Evolutionary conservation across 2,888 invertebrate species (phyloP).

Genomic region (Lasioglossum figueresi): DNA sequence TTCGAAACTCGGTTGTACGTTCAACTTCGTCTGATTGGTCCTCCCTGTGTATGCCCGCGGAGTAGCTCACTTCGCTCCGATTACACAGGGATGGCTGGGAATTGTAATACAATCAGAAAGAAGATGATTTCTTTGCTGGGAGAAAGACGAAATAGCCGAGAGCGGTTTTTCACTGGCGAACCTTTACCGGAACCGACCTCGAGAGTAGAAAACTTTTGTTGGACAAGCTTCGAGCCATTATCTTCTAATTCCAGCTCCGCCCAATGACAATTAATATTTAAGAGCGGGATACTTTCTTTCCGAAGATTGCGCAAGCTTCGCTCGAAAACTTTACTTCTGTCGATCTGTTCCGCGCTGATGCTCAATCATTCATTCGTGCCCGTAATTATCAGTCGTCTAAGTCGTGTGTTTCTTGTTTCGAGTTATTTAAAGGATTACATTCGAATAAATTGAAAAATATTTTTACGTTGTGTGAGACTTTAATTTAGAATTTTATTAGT

Average conservation of each 20-base stretch:
- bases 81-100: constrained; percentile 14
- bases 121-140: constrained; percentile 3
- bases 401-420: too few relatives aligned
- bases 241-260: neutral
- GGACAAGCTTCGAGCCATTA: neutral
- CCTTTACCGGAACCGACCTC: neutral
- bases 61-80: constrained; percentile 22
- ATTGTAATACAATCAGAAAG: neutral
- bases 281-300: neutral
- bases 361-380: neutral
- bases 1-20: constrained; percentile 73
- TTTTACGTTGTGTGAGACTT: too few relatives aligned
- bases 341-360: neutral
- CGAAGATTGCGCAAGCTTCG: neutral
- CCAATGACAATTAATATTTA: constrained; percentile 3
- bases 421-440: too few relatives aligned
- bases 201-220: neutral
- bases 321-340: neutral
- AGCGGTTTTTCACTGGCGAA: neutral
- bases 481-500: too few relatives aligned
- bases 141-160: neutral
- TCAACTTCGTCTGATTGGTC: constrained; percentile 59
- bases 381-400: too few relatives aligned
- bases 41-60: constrained; percentile 24
- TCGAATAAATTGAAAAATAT: too few relatives aligned